These are phyloP conservation scores for Rhynchomys soricoides DNA, from an alignment of 2,113 vertebrate genomes.

Conservation along the genomic window DNA sequence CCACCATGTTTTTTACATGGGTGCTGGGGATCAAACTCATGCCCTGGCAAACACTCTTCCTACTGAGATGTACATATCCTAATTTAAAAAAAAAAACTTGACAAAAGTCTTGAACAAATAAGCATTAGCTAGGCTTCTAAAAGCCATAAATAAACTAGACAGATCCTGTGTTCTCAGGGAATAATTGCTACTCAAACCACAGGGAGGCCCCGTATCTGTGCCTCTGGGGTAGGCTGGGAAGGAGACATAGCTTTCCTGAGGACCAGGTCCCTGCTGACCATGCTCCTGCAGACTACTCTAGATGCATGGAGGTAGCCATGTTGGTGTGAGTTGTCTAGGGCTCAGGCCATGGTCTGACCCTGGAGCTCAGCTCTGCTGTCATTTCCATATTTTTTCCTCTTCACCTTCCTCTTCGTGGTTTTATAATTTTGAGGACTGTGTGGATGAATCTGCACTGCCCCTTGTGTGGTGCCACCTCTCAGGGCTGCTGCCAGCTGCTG, in stretches of 20 bases:
- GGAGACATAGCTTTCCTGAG: neutral
- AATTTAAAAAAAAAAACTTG: neutral
- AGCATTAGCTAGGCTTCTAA: neutral
- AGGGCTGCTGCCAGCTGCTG: neutral
- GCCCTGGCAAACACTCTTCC: neutral
- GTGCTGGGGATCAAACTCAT: neutral
- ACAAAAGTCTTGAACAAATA: neutral
- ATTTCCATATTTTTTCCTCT: fast-evolving
- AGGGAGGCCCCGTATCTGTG: neutral
- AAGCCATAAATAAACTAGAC: neutral
- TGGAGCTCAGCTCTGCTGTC: neutral
- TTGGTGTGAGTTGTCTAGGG: neutral
- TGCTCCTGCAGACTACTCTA: neutral
- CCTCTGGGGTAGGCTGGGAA: neutral
- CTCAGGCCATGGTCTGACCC: neutral
- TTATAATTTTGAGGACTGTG: neutral
- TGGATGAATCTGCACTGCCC: neutral
- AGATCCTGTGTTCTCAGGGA: neutral
- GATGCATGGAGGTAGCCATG: neutral
- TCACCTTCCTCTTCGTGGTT: fast-evolving
- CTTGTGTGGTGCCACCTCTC: neutral
- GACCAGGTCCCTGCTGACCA: neutral
- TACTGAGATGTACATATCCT: neutral
- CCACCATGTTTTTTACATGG: neutral
- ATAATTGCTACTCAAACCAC: neutral